These are phyloP conservation scores for Mus musculus DNA, from an alignment of 2,113 vertebrate genomes.

Conservation along the genomic window GRCm39 chr7:115457501-115458000, in stretches of 20 bases:
- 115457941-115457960: not conserved
- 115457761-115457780: slow-evolving; percentile 58
- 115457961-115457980: slow-evolving; percentile 28
- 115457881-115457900: not conserved
- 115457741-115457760: slow-evolving; percentile 64
- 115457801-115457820: slow-evolving; percentile 9
- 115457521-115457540: slow-evolving; percentile 73
- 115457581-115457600: slow-evolving; percentile 75
- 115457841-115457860: slow-evolving; percentile 18
- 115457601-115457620: slow-evolving; percentile 59
- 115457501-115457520: slow-evolving; percentile 47
- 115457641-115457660: slow-evolving; percentile 57
- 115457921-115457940: not conserved
- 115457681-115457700: slow-evolving; percentile 53
- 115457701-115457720: slow-evolving; percentile 51
- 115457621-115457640: slow-evolving; percentile 42
- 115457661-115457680: slow-evolving; percentile 66
- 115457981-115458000: slow-evolving; percentile 35
- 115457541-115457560: slow-evolving; percentile 58
- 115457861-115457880: not conserved
- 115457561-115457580: slow-evolving; percentile 62
- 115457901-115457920: slow-evolving; percentile 3
- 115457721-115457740: slow-evolving; percentile 69
- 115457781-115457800: slow-evolving; percentile 45
- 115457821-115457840: slow-evolving; percentile 42